Percentiles rank a stretch among this genome's conserved stretches.
phyloP scores from a whole-genome alignment of 2,888 invertebrate genomes.

The Meteorus cinctellus region DNA sequence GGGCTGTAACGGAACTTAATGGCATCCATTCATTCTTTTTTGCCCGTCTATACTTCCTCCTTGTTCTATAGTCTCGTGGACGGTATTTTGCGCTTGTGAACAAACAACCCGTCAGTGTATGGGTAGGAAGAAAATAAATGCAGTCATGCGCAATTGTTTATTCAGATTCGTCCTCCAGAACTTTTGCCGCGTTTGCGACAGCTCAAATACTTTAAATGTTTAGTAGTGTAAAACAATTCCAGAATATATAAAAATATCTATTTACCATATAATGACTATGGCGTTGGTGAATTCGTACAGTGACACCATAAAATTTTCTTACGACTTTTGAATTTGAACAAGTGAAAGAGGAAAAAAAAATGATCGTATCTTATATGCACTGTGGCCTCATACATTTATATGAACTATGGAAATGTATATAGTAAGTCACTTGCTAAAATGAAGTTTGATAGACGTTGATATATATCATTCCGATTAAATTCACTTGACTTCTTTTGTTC shows the following conservation, averaged over 20 bases:
- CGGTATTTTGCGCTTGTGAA: conserved; percentile 13
- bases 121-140: conserved; percentile 4
- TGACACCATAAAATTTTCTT: neutral
- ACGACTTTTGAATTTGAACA: neutral
- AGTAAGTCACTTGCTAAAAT: neutral
- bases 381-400: conserved; percentile 16
- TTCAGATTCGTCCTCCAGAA: neutral
- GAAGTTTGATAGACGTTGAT: conserved; percentile 36
- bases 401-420: conserved; percentile 29
- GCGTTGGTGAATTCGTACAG: conserved; percentile 1
- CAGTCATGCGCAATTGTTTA: conserved; percentile 13
- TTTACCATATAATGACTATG: conserved; percentile 14
- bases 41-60: conserved; percentile 36
- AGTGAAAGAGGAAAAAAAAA: conserved; percentile 1
- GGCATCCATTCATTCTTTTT: conserved; percentile 47
- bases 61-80: conserved; percentile 5
- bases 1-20: conserved; percentile 49
- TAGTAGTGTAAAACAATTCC: neutral
- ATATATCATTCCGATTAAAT: conserved; percentile 51
- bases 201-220: neutral
- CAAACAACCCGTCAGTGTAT: conserved; percentile 8
- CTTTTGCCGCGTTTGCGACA: neutral
- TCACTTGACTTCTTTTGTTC: conserved; percentile 51
- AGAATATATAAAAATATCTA: conserved; percentile 23
- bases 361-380: conserved; percentile 11